Evolutionary conservation across 1,140 invertebrate genomes (phyloP), one percentile per base, ranked within the genome.

Genomic region (Helicorthomorpha holstii): DNA sequence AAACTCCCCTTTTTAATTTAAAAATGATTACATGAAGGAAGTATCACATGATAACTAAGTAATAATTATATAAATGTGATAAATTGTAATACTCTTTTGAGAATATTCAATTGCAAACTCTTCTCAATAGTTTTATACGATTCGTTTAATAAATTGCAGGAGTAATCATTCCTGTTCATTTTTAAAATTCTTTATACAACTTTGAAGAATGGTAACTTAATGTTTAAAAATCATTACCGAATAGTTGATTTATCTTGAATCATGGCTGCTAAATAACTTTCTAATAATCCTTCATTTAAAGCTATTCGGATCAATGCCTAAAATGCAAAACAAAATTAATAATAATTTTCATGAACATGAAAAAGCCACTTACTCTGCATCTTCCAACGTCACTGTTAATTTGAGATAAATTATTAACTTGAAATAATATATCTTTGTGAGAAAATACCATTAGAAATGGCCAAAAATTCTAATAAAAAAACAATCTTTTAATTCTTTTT

Each of bases 321-420:
- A 22, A 56, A 57, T 7, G 29, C 7, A 34, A 34, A 7, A 7
- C 19, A 46, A 22, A 10, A 22, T 46, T 7, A 46, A 10, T 22
- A 46, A 46, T 10, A 46, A 46, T 21, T 10, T 22, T 7, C 44
- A 46, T 46, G 12, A 4, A 46, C 19, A 7, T 22, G 7, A 46
- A 46, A 22, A 21, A 10, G 19, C 19, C 7, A 7, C 44, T 46
- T 56, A 64, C 85, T 55, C 91, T 70, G 59, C 87, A 90, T 54
- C 86, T 78, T 0, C 91, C 92, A 55, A 91, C 80, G 66, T 96
- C 90, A 2, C 82, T 88, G 16, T 76, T 82, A 22, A 95, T 82
- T 66, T 89, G 82, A 2, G 74, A 75, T 4, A 91, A 61, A 24
- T 62, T 54, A 25, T 56, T 54, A 21, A 66, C 60, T 50, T 88